These are phyloP conservation scores for Lonchura striata DNA, from an alignment of 2,113 vertebrate species.

Conservation along the genomic window DNA sequence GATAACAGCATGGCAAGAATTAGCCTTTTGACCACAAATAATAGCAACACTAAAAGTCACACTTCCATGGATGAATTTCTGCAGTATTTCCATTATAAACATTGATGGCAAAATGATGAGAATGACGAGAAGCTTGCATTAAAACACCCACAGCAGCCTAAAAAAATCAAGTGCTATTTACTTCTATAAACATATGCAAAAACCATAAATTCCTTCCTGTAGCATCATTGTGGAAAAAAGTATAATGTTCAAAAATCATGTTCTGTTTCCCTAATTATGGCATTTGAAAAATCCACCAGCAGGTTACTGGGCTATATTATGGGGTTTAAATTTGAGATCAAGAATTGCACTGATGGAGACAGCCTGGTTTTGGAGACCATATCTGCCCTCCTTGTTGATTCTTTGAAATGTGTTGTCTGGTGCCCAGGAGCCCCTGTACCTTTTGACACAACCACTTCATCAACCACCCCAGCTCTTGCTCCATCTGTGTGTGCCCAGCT, in stretches of 20 bases:
- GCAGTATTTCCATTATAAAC: neutral
- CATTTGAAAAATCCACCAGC: neutral
- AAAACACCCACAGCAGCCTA: neutral
- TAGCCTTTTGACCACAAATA: neutral
- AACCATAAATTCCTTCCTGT: neutral
- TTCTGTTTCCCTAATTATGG: neutral
- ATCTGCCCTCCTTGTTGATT: neutral
- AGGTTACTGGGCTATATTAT: neutral
- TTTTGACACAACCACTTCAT: neutral
- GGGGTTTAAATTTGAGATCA: neutral
- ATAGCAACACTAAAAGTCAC: neutral
- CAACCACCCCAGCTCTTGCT: neutral
- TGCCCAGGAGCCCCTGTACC: neutral
- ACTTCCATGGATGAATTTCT: neutral
- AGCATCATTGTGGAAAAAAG: neutral
- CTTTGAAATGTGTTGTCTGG: neutral
- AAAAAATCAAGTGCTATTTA: neutral
- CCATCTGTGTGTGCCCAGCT: neutral
- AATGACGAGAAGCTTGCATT: neutral
- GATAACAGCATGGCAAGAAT: neutral
- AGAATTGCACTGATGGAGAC: neutral
- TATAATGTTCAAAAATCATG: neutral
- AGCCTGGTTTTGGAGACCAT: neutral
- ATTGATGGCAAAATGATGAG: neutral
- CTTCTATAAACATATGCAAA: neutral